Conservation (phyloP, 2,888 invertebrate genomes). For the Platycnemis pennipes region DNA sequence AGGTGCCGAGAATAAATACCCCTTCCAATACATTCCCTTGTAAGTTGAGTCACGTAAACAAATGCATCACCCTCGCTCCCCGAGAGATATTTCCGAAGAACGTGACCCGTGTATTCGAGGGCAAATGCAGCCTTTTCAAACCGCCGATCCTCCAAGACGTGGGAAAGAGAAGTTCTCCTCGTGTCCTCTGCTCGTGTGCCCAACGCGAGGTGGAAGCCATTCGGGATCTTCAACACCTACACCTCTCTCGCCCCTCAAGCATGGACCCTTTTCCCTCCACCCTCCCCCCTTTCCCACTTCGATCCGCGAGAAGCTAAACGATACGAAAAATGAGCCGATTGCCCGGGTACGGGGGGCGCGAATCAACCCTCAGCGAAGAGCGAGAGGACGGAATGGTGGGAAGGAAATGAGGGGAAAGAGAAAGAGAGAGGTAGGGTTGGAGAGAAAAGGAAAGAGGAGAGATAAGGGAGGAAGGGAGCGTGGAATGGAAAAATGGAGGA, state of each 20-base stretch:
- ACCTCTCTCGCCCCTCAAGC: background rate
- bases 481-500: background rate
- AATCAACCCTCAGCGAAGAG: slow-evolving; percentile 8
- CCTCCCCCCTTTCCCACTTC: background rate
- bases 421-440: background rate
- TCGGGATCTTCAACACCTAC: background rate
- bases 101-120: background rate
- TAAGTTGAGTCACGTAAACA: slow-evolving; percentile 52
- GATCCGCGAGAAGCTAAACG: background rate
- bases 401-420: background rate
- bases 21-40: background rate
- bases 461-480: background rate
- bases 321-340: background rate
- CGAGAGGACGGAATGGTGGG: background rate
- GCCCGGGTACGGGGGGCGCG: background rate
- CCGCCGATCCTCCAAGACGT: background rate
- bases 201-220: background rate
- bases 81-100: background rate
- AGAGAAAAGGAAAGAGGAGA: background rate
- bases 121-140: background rate
- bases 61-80: slow-evolving; percentile 29
- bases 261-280: background rate
- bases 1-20: slow-evolving; percentile 36
- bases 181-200: no score
- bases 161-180: background rate